Base-by-base conservation (phyloP, 2,888 invertebrate genomes). In the Loripinus fragilis region DNA sequence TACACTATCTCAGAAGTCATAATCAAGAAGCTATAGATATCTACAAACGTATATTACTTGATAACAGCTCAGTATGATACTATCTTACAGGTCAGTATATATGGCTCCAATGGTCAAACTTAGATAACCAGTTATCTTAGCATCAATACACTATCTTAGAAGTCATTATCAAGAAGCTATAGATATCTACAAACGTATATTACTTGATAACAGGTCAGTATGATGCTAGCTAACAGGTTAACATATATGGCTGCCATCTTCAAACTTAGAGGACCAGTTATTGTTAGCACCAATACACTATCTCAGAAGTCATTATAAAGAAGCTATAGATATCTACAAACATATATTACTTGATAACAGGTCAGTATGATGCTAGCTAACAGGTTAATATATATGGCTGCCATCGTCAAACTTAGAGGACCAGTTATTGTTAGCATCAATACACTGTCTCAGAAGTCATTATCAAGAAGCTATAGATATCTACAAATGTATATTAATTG, bases 11-110 rank as follows among this genome's bases (percentile, higher is more conserved):
- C 75, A 95, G 99, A 73, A 97, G 97, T 8, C 99, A 99, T 94
- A 99, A 99, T 93, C 98, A 99, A 93, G 99, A 99, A 93, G 99
- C 99, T 64, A 98, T 99, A 80, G 99, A 99, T 93, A 98, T 99
- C 83, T 99, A 99, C 93, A 99, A 99, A 94, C 95, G 97, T 79
- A 95, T 99, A 72, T 95, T 99, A 20, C 94, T 98, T 30, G 97
- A 98, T 88, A 97, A 98, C 94, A 96, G 98, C 98, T 97, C n/a
- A n/a, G n/a, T n/a, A n/a, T n/a, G n/a, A n/a, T n/a, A n/a, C n/a
- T n/a, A n/a, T n/a, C n/a, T n/a, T n/a, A n/a, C n/a, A n/a, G n/a
- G n/a, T n/a, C n/a, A n/a, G n/a, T n/a, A n/a, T n/a, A n/a, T n/a
- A n/a, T n/a, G n/a, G n/a, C n/a, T n/a, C n/a, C n/a, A n/a, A n/a